Evolutionary conservation across 2,113 vertebrate species (phyloP).

Genomic region (Lipophrys pholis): DNA sequence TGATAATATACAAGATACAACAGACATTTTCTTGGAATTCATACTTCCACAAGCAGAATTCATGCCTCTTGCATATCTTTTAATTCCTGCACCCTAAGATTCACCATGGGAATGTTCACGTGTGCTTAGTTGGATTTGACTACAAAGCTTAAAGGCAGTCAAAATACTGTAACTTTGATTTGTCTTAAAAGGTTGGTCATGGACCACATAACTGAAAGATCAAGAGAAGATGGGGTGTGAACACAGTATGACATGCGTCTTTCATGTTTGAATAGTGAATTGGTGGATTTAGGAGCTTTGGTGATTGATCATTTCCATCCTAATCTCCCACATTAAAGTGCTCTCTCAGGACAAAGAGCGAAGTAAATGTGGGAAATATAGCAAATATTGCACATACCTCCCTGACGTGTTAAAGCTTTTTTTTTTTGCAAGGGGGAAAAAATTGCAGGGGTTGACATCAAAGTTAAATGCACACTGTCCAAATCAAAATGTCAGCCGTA

Average conservation of each 20-base stretch:
- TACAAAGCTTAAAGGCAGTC: constrained; percentile 46
- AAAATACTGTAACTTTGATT: constrained; percentile 37
- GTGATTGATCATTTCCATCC: constrained; percentile 59
- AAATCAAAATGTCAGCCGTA: constrained; percentile 82
- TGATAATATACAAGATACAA: constrained; percentile 35
- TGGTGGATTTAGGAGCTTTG: constrained; percentile 24
- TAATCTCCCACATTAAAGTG: constrained; percentile 47
- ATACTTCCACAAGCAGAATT: constrained; percentile 19
- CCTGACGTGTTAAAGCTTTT: constrained; percentile 63
- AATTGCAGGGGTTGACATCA: constrained; percentile 82
- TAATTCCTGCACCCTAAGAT: constrained; percentile 32
- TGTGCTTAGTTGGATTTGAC: constrained; percentile 51
- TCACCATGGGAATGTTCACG: constrained; percentile 62
- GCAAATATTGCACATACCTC: constrained; percentile 71
- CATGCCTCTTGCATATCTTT: constrained; percentile 25
- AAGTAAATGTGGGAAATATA: constrained; percentile 44
- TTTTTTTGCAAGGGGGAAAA: constrained; percentile 45
- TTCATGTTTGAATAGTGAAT: neutral
- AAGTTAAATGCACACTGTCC: constrained; percentile 74
- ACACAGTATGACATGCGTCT: constrained; percentile 22
- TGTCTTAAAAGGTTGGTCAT: constrained; percentile 38
- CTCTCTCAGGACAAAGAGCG: constrained; percentile 44
- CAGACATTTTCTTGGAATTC: constrained; percentile 14
- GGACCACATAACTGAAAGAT: constrained; percentile 43
- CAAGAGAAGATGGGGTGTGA: constrained; percentile 52